phyloP scores from a whole-genome alignment of 1,140 invertebrate species.

The Eupristina koningsbergeri region DNA sequence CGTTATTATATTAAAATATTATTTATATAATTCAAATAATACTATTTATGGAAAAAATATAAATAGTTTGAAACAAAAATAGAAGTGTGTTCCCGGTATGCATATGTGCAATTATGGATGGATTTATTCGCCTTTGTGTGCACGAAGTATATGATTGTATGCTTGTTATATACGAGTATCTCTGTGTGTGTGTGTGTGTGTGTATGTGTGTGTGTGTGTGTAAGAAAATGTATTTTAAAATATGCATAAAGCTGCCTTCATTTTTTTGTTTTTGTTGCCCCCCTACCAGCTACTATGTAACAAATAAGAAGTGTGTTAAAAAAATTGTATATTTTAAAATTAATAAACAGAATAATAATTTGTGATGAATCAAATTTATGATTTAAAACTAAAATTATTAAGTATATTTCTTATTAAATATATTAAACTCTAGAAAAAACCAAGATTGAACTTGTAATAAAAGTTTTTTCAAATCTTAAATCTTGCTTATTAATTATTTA shows the following conservation, averaged over 20 bases:
- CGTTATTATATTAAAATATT: constrained; percentile 71
- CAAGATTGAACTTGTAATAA: no score
- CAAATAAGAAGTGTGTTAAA: constrained; percentile 58
- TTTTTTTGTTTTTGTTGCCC: constrained; percentile 71
- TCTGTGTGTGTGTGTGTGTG: no score
- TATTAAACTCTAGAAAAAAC: no score
- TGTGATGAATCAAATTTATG: no score
- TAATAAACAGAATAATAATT: no score
- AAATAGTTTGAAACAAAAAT: constrained; percentile 52
- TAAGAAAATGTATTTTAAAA: constrained; percentile 52
- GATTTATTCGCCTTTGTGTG: background rate
- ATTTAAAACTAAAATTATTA: no score
- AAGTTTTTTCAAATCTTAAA: no score
- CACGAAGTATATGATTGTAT: no score
- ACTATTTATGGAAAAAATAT: constrained; percentile 62
- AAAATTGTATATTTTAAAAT: constrained; percentile 14
- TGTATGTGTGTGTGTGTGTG: background rate
- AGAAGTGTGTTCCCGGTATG: constrained; percentile 20
- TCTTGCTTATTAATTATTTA: no score
- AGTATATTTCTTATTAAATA: no score
- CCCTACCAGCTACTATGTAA: constrained; percentile 70
- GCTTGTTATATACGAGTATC: no score
- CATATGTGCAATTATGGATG: background rate
- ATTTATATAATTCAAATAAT: constrained; percentile 71
- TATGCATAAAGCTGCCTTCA: constrained; percentile 72